Evolutionary conservation across 2,113 vertebrate species (phyloP).

Genomic region (Semnornis frantzii): DNA sequence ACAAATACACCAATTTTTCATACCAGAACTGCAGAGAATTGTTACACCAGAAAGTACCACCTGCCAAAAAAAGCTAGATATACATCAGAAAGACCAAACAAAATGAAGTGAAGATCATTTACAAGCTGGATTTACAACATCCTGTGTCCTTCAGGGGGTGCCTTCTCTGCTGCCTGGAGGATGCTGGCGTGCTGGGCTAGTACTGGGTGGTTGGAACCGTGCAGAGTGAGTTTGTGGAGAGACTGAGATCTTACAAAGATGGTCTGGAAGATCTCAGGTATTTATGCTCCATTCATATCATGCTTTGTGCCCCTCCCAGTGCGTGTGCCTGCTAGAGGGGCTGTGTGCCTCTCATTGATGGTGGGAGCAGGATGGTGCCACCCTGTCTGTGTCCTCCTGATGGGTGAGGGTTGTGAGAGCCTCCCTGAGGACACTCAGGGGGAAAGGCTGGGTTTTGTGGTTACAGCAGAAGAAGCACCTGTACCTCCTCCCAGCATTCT

Average conservation of each 20-base stretch:
- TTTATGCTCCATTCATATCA: conserved; percentile 19
- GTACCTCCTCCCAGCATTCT: not conserved
- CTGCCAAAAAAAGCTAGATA: conserved; percentile 75
- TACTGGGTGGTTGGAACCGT: not conserved
- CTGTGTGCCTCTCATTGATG: not conserved
- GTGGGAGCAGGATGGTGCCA: not conserved
- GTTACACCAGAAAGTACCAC: conserved; percentile 82
- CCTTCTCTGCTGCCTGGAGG: conserved; percentile 61
- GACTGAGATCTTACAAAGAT: not conserved
- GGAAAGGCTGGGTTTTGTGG: not conserved
- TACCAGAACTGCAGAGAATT: conserved; percentile 83
- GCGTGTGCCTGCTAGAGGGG: rapidly evolving
- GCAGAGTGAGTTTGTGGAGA: not conserved
- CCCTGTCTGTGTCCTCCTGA: not conserved
- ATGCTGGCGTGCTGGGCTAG: not conserved
- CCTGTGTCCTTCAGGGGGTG: conserved; percentile 17
- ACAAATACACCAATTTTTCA: conserved; percentile 82
- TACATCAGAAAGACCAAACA: conserved; percentile 79
- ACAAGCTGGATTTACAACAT: conserved; percentile 74
- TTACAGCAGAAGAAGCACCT: not conserved
- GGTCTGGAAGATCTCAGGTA: conserved; percentile 67
- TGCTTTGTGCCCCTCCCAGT: not conserved
- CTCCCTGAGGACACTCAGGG: not conserved
- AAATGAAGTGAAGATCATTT: conserved; percentile 75
- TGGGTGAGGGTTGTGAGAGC: not conserved